These are phyloP conservation scores for Achroia grisella DNA, from an alignment of 1,140 invertebrate species.

Conservation along the genomic window DNA sequence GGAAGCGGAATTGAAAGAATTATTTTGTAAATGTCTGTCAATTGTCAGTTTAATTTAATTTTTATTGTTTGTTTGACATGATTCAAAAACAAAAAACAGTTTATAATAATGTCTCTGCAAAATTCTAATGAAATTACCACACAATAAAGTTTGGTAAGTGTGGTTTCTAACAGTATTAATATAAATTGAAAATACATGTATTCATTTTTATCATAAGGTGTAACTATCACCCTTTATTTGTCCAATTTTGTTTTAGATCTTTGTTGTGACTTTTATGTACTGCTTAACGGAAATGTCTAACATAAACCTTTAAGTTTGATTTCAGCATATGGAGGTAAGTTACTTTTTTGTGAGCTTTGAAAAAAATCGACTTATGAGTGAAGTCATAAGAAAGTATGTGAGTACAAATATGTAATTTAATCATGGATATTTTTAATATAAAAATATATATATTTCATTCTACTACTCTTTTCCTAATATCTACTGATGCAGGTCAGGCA, in stretches of 20 bases:
- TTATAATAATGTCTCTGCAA: conserved; percentile 46
- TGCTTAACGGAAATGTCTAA: conserved; percentile 1
- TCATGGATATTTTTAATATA: too few species aligned
- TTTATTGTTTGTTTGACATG: conserved; percentile 22
- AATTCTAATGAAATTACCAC: conserved; percentile 51
- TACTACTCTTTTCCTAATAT: too few species aligned
- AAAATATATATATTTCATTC: too few species aligned
- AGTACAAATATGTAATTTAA: too few species aligned
- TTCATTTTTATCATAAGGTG: too few species aligned
- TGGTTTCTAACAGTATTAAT: too few species aligned
- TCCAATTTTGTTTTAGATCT: conserved; percentile 1
- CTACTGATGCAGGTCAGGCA: too few species aligned
- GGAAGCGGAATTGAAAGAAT: conserved; percentile 4
- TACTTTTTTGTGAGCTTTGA: too few species aligned
- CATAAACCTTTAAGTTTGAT: conserved; percentile 5
- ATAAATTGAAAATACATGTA: too few species aligned
- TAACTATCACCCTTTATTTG: too few species aligned
- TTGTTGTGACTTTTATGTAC: neutral
- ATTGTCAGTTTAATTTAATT: conserved; percentile 15
- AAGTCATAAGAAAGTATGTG: too few species aligned
- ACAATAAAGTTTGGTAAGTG: conserved; percentile 5
- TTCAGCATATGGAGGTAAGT: conserved; percentile 48
- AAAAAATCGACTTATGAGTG: too few species aligned
- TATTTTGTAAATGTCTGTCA: conserved; percentile 7
- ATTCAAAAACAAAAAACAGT: conserved; percentile 60